Conservation (phyloP, 2,797 vertebrate genomes). For the Takifugu rubripes region DNA sequence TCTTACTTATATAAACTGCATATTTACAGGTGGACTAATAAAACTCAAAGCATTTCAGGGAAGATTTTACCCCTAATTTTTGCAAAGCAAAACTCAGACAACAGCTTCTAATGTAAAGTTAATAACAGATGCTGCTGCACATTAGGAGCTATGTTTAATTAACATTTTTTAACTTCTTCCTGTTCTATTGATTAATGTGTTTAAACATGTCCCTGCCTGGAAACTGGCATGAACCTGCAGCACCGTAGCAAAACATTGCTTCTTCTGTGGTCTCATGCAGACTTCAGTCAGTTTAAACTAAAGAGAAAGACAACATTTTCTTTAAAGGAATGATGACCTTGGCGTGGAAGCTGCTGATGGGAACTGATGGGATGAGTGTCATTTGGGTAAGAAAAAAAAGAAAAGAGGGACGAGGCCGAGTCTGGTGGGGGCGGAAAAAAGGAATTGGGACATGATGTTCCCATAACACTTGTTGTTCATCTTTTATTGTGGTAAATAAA, state of each 20-base stretch:
- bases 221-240: not conserved
- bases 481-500: slow-evolving; percentile 39
- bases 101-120: no score
- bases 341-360: not conserved
- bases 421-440: not conserved
- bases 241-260: not conserved
- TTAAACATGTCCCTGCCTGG: not conserved
- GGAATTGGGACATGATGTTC: slow-evolving; percentile 50
- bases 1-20: no score
- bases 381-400: not conserved
- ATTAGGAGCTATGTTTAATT: no score
- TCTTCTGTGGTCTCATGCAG: no score
- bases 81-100: no score
- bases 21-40: no score
- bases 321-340: not conserved
- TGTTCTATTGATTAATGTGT: not conserved
- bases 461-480: slow-evolving; percentile 55
- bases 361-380: slow-evolving; percentile 10
- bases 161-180: not conserved
- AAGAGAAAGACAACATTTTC: no score
- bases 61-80: no score
- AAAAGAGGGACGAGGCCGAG: not conserved
- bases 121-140: no score
- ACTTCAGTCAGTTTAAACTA: no score
- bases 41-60: no score